These are phyloP conservation scores for Pangasianodon gigas DNA, from an alignment of 2,113 vertebrate species.

Conservation along the genomic window DNA sequence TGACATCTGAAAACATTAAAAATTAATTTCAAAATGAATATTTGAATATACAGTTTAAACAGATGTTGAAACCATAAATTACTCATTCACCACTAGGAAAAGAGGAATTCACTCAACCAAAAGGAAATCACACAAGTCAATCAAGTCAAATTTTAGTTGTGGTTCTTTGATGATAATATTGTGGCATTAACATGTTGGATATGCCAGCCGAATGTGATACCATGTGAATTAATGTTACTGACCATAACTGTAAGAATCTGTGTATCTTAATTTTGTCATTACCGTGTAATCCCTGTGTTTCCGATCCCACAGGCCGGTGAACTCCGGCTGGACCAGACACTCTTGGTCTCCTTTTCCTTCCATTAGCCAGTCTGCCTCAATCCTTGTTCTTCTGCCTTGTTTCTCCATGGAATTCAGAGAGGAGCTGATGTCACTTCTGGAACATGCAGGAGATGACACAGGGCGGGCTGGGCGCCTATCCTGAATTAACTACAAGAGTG, in stretches of 20 bases:
- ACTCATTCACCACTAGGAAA: background rate
- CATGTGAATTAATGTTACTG: background rate
- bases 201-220: background rate
- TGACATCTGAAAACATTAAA: constrained; percentile 30
- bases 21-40: background rate
- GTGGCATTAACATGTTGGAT: no score
- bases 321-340: constrained; percentile 78
- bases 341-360: constrained; percentile 54
- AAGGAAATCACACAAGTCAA: background rate
- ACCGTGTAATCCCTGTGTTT: constrained; percentile 26
- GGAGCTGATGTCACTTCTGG: constrained; percentile 56
- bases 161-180: background rate
- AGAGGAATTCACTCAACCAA: background rate
- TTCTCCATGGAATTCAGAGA: constrained; percentile 55
- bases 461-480: background rate
- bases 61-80: background rate
- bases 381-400: constrained; percentile 34
- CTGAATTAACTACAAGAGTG: background rate
- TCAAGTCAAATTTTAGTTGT: background rate
- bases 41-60: background rate
- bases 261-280: background rate
- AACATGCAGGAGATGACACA: constrained; percentile 20
- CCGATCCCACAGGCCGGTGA: constrained; percentile 80
- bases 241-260: background rate
- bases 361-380: constrained; percentile 13